Evolutionary conservation across 2,797 vertebrate genomes (phyloP).

Genomic region (Myioborus miniatus): DNA sequence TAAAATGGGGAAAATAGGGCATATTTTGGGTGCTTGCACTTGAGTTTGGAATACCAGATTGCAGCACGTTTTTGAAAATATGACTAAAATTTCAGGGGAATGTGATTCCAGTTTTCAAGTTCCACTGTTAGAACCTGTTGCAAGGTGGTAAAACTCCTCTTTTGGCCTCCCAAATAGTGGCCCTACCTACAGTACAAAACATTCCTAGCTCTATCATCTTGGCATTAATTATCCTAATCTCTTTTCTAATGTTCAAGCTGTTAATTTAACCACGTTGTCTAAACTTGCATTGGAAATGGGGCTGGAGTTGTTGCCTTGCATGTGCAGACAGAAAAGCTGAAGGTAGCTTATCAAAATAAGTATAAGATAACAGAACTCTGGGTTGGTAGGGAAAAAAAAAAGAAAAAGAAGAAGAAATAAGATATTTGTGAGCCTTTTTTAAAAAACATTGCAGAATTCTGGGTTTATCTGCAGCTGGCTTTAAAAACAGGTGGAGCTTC

Average conservation of each 20-base stretch:
- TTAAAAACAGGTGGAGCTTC: conserved; percentile 19
- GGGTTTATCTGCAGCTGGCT: background rate
- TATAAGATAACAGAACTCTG: conserved; percentile 62
- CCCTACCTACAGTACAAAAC: conserved; percentile 74
- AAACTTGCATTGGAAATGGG: conserved; percentile 76
- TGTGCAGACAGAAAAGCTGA: conserved; percentile 73
- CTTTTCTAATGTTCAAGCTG: conserved; percentile 75
- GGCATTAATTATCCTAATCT: conserved; percentile 80
- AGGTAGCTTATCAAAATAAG: conserved; percentile 68
- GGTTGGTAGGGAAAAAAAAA: background rate
- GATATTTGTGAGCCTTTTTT: background rate
- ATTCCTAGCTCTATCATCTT: conserved; percentile 77
- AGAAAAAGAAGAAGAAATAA: background rate
- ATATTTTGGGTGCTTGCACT: background rate
- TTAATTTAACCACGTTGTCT: conserved; percentile 76
- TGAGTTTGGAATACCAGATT: background rate
- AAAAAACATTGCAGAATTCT: background rate
- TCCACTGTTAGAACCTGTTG: conserved; percentile 69
- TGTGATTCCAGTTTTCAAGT: conserved; percentile 10
- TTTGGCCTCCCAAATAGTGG: conserved; percentile 76
- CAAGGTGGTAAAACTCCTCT: conserved; percentile 70
- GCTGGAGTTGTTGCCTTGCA: conserved; percentile 73
- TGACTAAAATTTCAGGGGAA: conserved; percentile 14
- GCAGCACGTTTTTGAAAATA: background rate
- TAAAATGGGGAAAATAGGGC: background rate